These are phyloP conservation scores for Callipepla squamata DNA, from an alignment of 2,113 vertebrate genomes.

Conservation along the genomic window DNA sequence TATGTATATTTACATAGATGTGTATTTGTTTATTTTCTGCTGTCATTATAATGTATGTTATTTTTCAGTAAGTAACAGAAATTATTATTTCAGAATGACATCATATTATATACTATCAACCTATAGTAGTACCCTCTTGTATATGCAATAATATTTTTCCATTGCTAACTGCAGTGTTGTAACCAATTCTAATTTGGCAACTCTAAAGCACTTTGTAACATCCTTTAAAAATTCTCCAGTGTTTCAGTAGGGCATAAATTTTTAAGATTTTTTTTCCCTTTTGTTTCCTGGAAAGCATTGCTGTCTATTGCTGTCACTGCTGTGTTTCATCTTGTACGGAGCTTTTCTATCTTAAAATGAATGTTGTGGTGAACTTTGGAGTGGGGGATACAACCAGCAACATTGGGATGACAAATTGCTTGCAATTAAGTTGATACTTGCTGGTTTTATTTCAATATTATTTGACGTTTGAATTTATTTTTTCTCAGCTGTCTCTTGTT, in stretches of 20 bases:
- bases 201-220: background rate
- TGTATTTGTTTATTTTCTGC: background rate
- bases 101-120: background rate
- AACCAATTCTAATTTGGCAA: background rate
- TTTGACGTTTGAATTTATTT: background rate
- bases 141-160: background rate
- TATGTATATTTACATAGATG: too few species aligned
- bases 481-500: background rate
- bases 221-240: background rate
- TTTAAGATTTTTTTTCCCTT: background rate
- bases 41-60: background rate
- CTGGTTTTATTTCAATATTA: background rate
- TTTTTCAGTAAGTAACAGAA: background rate
- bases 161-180: background rate
- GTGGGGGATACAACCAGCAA: background rate
- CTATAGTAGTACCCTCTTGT: background rate
- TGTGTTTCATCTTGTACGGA: background rate
- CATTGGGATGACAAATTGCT: background rate
- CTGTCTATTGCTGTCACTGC: background rate
- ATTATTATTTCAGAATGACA: background rate
- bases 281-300: background rate
- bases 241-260: background rate
- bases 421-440: background rate
- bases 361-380: background rate
- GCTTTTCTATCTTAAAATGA: background rate